phyloP scores from a whole-genome alignment of 2,888 invertebrate genomes.

The Tenthredo scrophulariae region DNA sequence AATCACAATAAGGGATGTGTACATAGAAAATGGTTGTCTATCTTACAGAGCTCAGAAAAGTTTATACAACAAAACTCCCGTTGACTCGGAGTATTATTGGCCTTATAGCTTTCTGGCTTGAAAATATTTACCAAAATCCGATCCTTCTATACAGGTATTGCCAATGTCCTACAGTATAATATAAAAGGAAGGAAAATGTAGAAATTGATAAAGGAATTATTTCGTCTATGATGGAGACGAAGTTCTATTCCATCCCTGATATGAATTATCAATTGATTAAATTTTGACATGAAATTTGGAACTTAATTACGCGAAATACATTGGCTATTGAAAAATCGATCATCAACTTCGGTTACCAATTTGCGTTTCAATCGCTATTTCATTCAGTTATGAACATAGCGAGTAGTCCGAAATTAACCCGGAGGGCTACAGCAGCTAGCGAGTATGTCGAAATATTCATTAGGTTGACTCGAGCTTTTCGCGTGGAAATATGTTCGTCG shows the following conservation, averaged over 20 bases:
- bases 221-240: not conserved
- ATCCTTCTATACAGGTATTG: not conserved
- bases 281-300: not conserved
- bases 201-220: not conserved
- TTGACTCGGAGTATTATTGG: not conserved
- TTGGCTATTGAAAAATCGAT: constrained; percentile 30
- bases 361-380: constrained; percentile 29
- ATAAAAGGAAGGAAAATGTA: not conserved
- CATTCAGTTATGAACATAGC: constrained; percentile 28
- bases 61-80: not conserved
- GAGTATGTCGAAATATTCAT: constrained; percentile 6
- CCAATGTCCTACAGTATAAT: not conserved
- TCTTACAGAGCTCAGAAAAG: too few relatives aligned
- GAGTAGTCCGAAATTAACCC: constrained; percentile 17
- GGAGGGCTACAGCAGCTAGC: not conserved
- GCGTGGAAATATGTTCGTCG: not conserved
- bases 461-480: not conserved
- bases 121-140: not conserved
- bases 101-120: not conserved
- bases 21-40: not conserved
- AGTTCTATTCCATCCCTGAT: not conserved
- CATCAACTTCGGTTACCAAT: constrained; percentile 16
- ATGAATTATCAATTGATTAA: not conserved
- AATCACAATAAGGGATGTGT: not conserved
- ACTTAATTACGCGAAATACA: constrained; percentile 1